Evolutionary conservation across 2,113 vertebrate genomes (phyloP), one percentile per base, ranked within the genome.

Genomic region (Phalacrocorax aristotelis): DNA sequence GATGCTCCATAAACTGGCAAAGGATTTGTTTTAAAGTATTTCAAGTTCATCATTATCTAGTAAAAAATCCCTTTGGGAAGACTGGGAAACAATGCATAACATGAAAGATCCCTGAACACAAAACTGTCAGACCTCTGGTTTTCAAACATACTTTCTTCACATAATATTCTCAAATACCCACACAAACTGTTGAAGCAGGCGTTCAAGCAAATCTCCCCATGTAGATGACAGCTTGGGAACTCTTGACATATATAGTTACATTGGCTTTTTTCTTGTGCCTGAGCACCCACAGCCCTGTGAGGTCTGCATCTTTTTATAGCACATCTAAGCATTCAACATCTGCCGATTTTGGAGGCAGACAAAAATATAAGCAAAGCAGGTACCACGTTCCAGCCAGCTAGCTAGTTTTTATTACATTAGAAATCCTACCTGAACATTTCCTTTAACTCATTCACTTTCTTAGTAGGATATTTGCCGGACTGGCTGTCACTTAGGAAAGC

Each of bases 371-470:
- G 7, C 62, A 74, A 89, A 95, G 15, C 9, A 66, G 20, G 30
- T 27, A 83, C 9, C 20, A 12, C 7, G 22, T 66, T 91, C 34
- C 57, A 69, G 20, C 26, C 64, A 83, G 46, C 10, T 71, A 12
- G 25, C 10, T 69, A 32, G 14, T 25, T 91, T 94, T 69, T 58
- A 66, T 55, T 48, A 25, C 46, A 49, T 42, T 26, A 86, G 75
- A 78, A 86, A 88, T 96, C 98, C 83, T 98, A 99, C 99, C 99
- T 99, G 98, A 99, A 99, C 97, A 99, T 98, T 60, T 99, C 99
- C 95, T 99, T 99, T 22, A 99, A 98, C 20, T 99, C 99, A 87
- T 98, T 99, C n/a, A 99, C 98, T 97, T 99, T 99, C 97, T 99
- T 99, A 83, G 70, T 94, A 54, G 98, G 98, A 5, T 99, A 98